These are phyloP conservation scores for Vulpes ferrilata DNA, from an alignment of 2,113 vertebrate genomes.

Conservation along the genomic window DNA sequence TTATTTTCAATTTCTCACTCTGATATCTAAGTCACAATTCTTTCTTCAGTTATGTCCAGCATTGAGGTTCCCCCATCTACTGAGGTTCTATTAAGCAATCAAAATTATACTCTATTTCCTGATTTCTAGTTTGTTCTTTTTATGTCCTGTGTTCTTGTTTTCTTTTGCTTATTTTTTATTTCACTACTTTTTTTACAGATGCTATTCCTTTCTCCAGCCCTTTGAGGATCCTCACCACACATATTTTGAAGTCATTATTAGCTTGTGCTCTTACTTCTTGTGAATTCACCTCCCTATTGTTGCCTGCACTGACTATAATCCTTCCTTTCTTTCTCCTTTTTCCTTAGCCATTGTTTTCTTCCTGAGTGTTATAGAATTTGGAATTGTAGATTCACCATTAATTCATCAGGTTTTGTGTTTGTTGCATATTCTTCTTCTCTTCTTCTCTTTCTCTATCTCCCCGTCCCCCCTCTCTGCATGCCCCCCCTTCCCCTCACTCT, in stretches of 20 bases:
- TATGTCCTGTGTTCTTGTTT: not conserved
- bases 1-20: not conserved
- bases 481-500: no score
- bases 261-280: slow-evolving; percentile 18
- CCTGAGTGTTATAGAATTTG: not conserved
- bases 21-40: not conserved
- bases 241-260: not conserved
- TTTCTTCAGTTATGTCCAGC: slow-evolving; percentile 34
- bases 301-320: not conserved
- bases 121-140: slow-evolving; percentile 14
- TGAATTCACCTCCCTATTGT: not conserved
- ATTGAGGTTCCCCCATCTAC: not conserved
- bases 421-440: not conserved
- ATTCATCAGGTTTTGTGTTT: not conserved
- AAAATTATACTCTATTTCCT: not conserved
- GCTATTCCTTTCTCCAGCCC: not conserved
- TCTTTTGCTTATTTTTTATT: not conserved
- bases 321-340: not conserved
- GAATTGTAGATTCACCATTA: not conserved
- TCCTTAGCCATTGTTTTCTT: not conserved
- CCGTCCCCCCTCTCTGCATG: not conserved
- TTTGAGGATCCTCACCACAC: not conserved
- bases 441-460: not conserved
- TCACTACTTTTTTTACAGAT: not conserved
- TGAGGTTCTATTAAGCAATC: slow-evolving; percentile 23